Evolutionary conservation across 2,888 invertebrate genomes (phyloP), one percentile per base, ranked within the genome.

Genomic region (Lepidochitona cinerea): DNA sequence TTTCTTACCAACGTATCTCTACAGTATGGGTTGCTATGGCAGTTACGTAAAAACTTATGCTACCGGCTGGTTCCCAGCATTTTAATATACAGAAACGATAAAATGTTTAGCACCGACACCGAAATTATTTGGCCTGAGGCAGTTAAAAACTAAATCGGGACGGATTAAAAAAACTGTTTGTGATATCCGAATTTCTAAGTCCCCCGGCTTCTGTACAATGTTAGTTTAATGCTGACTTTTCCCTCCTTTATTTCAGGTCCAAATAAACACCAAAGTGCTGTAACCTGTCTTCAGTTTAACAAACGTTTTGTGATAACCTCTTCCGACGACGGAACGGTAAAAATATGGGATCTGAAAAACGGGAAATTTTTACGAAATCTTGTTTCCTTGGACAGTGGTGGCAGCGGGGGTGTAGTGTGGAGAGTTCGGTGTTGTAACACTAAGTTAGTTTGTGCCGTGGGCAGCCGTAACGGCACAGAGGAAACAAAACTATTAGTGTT

Each of bases 391-490:
- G 95, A 96, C 76, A 97, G 97, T 81, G 98, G 98, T 33, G 98
- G 98, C 1, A 96, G 96, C 65, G 99, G 99, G 1, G 99, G 99
- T 65, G 99, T 99, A 29, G 99, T 99, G 18, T 99, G 99, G 99
- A 94, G 99, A 67, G 97, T 99, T 79, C 82, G 96, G 75, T 97
- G 98, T 71, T 97, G 96, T 85, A 96, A 97, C 88, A 98, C 98
- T 29, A 97, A 98, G 91, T 93, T 99, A 78, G 97, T 99, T 68
- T 99, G 99, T 92, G 99, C 99, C 3, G 99, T 99, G 26, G 99
- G 99, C 74, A 98, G 98, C 81, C 94, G 99, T 49, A 99, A 99
- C 89, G 98, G 98, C 73, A 99, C 98, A 6, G 99, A 99, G 92
- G 99, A 99, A 92, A 99, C 99, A 9, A 99, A 99, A 91, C 93